These are phyloP conservation scores for Thereuonema tuberculata DNA, from an alignment of 1,140 invertebrate genomes.

Conservation along the genomic window DNA sequence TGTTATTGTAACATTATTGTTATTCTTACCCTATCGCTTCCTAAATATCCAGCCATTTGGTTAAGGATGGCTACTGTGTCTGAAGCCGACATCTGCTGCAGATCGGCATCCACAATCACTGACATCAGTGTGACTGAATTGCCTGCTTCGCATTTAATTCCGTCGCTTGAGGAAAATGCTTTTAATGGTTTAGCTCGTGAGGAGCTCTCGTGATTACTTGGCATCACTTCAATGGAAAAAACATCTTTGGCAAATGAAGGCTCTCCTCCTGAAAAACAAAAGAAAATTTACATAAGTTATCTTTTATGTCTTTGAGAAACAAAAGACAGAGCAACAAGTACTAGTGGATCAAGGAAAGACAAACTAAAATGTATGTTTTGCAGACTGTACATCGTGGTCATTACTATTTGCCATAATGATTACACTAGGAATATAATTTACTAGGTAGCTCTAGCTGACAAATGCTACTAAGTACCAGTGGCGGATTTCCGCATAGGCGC, in stretches of 20 bases:
- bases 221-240: slow-evolving; percentile 42
- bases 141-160: slow-evolving; percentile 21
- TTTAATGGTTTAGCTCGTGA: slow-evolving; percentile 9
- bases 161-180: neutral
- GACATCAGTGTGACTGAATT: slow-evolving; percentile 29
- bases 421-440: no score
- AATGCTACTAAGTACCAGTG: no score
- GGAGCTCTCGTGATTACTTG: slow-evolving; percentile 13
- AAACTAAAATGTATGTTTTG: no score
- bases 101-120: slow-evolving; percentile 27
- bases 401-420: no score
- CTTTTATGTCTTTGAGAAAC: neutral
- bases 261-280: slow-evolving; percentile 19
- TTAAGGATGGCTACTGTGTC: slow-evolving; percentile 23
- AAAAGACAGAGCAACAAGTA: no score
- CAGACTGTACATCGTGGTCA: no score
- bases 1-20: no score
- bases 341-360: no score
- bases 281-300: neutral
- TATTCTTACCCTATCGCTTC: no score
- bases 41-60: slow-evolving; percentile 18
- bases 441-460: no score
- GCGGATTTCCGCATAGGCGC: no score
- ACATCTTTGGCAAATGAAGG: slow-evolving; percentile 34
- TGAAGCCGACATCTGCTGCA: slow-evolving; percentile 20